Base-by-base conservation (phyloP, 2,113 vertebrate species). In the Rhagologus leucostigma region DNA sequence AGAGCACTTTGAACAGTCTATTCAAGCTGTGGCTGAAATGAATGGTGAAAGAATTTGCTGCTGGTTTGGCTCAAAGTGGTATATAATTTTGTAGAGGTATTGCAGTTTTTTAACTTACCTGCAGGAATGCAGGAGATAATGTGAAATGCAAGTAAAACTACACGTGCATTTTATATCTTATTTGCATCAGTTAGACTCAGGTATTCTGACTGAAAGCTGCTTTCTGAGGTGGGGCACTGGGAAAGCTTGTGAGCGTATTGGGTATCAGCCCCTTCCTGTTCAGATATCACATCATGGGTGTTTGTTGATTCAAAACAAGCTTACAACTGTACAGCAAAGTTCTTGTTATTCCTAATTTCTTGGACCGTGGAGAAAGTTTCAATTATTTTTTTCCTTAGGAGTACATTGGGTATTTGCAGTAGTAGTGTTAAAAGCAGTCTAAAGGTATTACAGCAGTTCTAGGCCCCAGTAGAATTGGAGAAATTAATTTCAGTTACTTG, bases 131-230 rank as follows among this genome's bases (percentile, higher is more conserved):
- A 96, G 93, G 77, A 78, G 65, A 95, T 56, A 95, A 96, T 95
- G 97, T 97, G 97, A 97, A 97, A 84, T 27, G 2, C 44, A 82
- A 89, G 65, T 71, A 69, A 87, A 89, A 91, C 52, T 78, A 74
- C 65, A 56, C 2, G 0, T 63, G 37, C 80, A 37, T 95, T 96
- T 93, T 89, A 12, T 91, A 32, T 88, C 42, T 90, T 90, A 64
- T 84, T 90, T 92, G 82, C 70, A 62, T 95, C 86, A 91, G 92
- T 94, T 97, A 96, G 94, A 92, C 96, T 97, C 97, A 97, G 97
- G 97, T 97, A 97, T 95, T 94, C 94, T 93, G 94, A 96, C 94
- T 90, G 89, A 89, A 96, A 73, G 95, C 94, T 97, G 97, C 94
- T 97, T 93, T 91, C 70, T 53, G 84, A 92, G 53, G 60, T 41